Conservation (phyloP, 2,888 invertebrate species). For the Drosophila fungiperda region DNA sequence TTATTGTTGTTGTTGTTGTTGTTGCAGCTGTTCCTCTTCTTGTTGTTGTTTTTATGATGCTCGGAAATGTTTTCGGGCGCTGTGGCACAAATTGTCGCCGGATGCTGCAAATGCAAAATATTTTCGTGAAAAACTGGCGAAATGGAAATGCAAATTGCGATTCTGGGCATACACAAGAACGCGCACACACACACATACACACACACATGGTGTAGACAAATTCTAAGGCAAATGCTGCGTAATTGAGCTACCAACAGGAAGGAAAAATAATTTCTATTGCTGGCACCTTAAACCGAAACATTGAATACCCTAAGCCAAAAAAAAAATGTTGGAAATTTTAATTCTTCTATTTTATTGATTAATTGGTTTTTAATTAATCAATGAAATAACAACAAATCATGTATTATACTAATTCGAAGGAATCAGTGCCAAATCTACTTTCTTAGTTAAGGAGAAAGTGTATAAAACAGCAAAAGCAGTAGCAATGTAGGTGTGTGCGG, state of each 20-base stretch:
- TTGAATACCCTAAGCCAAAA: constrained; percentile 19
- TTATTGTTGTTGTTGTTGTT: constrained; percentile 16
- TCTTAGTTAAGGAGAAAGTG: constrained; percentile 1
- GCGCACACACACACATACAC: constrained; percentile 2
- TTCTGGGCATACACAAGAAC: constrained; percentile 25
- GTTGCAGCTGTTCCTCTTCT: constrained; percentile 3
- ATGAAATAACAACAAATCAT: background rate
- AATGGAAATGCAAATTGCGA: constrained; percentile 72
- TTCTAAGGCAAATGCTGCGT: constrained; percentile 71
- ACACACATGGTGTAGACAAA: constrained; percentile 44
- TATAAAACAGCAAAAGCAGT: background rate
- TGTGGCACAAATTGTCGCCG: constrained; percentile 66
- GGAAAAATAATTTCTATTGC: constrained; percentile 21
- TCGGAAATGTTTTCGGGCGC: constrained; percentile 58
- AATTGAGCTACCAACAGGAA: constrained; percentile 70
- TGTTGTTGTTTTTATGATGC: constrained; percentile 52
- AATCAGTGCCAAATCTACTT: background rate
- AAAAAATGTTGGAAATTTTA: background rate
- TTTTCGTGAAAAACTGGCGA: constrained; percentile 64
- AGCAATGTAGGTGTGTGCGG: background rate
- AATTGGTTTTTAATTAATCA: background rate
- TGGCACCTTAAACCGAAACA: constrained; percentile 11
- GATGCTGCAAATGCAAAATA: constrained; percentile 80
- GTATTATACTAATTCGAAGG: background rate
- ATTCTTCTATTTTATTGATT: background rate